Evolutionary conservation across 2,888 invertebrate genomes (phyloP).

Genomic region (Endomychus coccineus): DNA sequence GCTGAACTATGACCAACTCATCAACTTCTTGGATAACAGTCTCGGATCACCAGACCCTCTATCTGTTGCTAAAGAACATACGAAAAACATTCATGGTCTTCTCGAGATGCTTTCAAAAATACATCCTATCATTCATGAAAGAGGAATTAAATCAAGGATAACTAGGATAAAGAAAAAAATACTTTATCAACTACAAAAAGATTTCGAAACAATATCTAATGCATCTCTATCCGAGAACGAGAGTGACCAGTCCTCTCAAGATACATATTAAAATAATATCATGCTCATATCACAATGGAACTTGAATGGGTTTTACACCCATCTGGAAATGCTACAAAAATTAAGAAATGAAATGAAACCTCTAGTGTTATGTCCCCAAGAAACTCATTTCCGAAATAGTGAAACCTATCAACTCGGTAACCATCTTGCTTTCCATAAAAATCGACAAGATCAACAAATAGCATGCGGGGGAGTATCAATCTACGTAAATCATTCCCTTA

Average conservation of each 20-base stretch:
- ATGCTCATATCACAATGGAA: conserved; percentile 4
- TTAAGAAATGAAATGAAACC: not conserved
- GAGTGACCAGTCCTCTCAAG: too few relatives aligned
- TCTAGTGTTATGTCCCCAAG: conserved; percentile 10
- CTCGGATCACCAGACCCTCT: conserved; percentile 3
- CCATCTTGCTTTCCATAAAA: conserved; percentile 7
- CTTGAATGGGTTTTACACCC: conserved; percentile 4
- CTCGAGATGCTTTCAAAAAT: conserved; percentile 4
- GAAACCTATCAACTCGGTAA: conserved; percentile 11
- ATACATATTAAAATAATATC: too few relatives aligned
- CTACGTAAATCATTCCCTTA: conserved; percentile 10
- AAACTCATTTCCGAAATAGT: conserved; percentile 14
- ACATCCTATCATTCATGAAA: not conserved
- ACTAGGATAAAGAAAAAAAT: conserved; percentile 1
- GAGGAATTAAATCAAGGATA: conserved; percentile 3
- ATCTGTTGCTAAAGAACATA: conserved; percentile 1
- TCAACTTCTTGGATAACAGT: conserved; percentile 1
- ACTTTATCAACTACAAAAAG: conserved; percentile 1
- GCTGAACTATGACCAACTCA: not conserved
- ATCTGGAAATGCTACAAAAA: conserved; percentile 3
- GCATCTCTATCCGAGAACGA: not conserved
- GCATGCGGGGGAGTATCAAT: conserved; percentile 11
- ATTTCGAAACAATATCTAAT: conserved; percentile 1
- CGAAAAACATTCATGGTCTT: conserved; percentile 3
- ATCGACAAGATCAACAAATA: conserved; percentile 1